Evolutionary conservation across 2,888 invertebrate species (phyloP).

Genomic region (Rhimphoctona megacephalus): DNA sequence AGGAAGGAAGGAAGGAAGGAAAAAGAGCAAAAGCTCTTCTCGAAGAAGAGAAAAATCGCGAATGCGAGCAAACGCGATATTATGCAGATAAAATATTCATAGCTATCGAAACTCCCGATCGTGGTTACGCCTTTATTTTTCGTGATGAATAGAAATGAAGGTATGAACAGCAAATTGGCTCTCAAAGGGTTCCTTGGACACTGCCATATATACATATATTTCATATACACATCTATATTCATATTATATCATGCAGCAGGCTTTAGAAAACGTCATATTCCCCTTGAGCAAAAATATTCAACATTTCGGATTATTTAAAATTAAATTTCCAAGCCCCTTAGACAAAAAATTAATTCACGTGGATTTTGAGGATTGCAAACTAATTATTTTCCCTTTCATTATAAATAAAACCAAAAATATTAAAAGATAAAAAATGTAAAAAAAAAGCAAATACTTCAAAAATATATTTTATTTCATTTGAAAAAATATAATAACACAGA

Average conservation of each 20-base stretch:
- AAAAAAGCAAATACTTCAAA: background rate
- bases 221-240: slow-evolving; percentile 12
- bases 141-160: slow-evolving; percentile 81
- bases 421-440: background rate
- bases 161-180: slow-evolving; percentile 51
- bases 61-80: slow-evolving; percentile 70
- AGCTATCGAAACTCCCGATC: slow-evolving; percentile 80
- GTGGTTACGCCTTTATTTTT: slow-evolving; percentile 79
- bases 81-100: slow-evolving; percentile 82
- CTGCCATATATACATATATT: slow-evolving; percentile 11
- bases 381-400: background rate
- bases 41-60: slow-evolving; percentile 45
- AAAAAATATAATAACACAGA: background rate
- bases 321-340: background rate
- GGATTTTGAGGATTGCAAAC: background rate
- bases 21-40: slow-evolving; percentile 33
- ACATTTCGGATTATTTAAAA: background rate
- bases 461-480: background rate
- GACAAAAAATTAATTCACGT: background rate
- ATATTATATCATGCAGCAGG: background rate
- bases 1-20: slow-evolving; percentile 6
- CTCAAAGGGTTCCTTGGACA: slow-evolving; percentile 41
- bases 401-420: background rate
- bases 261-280: background rate
- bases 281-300: background rate